Base-by-base conservation (phyloP, 2,113 vertebrate species). In the Coptodon bakossiorum region DNA sequence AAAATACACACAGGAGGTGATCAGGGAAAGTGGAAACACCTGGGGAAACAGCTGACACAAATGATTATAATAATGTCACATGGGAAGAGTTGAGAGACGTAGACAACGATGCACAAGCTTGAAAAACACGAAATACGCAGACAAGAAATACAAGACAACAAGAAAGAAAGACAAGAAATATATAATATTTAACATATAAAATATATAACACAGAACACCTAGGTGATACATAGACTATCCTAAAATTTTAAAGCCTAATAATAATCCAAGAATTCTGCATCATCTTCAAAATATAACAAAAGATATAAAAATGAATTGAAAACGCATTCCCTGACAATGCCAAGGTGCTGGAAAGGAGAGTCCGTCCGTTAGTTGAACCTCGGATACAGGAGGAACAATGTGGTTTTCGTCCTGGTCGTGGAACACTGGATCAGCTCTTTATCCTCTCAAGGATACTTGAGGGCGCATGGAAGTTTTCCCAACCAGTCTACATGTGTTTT, bases 311-410 rank as follows among this genome's bases (percentile, higher is more conserved):
- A 9, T 3, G 13, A 59, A 59, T 7, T 59, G 24, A 59, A 59
- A 29, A 3, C 1, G 7, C 54, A 57, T 12, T 22, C 12, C 54
- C 54, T 57, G 12, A 27, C 54, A 1, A 14, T 57, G 56, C 0
- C 24, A 29, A 13, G 3, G 7, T 59, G 7, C 56, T 1, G 54
- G 12, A 57, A 3, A 57, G 24, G 1, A 57, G 12, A 57, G 24
- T 57, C 5, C 0, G 2, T 56, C 22, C 3, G 3, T 3, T 56
- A 27, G 11, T 56, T 0, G 54, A 27, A 2, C 54, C 22, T 56
- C 12, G 0, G 54, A 56, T 56, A 14, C 3, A 5, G 22, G 54
- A 56, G 4, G 11, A 56, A 56, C 54, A 27, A 56, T 1, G 22
- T 1, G 54, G 54, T 56, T 27, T 56, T 56, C 0, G 22, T 5